Evolutionary conservation across 2,888 invertebrate species (phyloP).

Genomic region (Athetis lepigone): DNA sequence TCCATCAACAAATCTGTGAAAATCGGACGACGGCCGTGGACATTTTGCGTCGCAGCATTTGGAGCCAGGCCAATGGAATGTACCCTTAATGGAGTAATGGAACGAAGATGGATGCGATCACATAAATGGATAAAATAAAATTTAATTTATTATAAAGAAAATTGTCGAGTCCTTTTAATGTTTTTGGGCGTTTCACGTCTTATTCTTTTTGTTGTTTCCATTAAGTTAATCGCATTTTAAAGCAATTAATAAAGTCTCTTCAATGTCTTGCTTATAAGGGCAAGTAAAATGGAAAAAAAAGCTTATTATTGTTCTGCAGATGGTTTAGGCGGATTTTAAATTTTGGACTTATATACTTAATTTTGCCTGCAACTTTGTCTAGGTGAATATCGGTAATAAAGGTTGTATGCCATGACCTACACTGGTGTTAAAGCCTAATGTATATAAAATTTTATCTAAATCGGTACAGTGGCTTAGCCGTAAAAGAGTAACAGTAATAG

Average conservation of each 20-base stretch:
- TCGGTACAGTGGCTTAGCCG: too few relatives aligned
- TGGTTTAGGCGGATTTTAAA: too few relatives aligned
- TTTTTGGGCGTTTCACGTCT: constrained; percentile 12
- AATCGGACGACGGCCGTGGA: constrained; percentile 44
- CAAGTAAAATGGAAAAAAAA: not conserved
- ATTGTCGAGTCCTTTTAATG: constrained; percentile 50
- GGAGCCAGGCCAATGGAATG: constrained; percentile 74
- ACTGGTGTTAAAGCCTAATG: too few relatives aligned
- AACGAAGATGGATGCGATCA: constrained; percentile 63
- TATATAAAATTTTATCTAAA: too few relatives aligned
- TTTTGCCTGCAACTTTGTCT: too few relatives aligned
- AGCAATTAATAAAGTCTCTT: constrained; percentile 17
- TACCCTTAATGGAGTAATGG: constrained; percentile 70
- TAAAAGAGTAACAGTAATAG: too few relatives aligned
- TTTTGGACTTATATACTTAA: too few relatives aligned
- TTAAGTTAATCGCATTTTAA: constrained; percentile 31
- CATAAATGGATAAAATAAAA: constrained; percentile 60
- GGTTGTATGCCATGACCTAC: too few relatives aligned
- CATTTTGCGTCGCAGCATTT: constrained; percentile 66
- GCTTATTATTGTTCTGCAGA: not conserved
- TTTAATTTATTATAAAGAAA: constrained; percentile 58
- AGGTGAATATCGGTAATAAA: too few relatives aligned
- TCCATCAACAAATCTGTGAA: constrained; percentile 51
- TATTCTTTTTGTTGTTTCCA: constrained; percentile 17
- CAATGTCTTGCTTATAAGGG: constrained; percentile 17